phyloP scores from a whole-genome alignment of 2,888 invertebrate species.

The Melanotus villosus region DNA sequence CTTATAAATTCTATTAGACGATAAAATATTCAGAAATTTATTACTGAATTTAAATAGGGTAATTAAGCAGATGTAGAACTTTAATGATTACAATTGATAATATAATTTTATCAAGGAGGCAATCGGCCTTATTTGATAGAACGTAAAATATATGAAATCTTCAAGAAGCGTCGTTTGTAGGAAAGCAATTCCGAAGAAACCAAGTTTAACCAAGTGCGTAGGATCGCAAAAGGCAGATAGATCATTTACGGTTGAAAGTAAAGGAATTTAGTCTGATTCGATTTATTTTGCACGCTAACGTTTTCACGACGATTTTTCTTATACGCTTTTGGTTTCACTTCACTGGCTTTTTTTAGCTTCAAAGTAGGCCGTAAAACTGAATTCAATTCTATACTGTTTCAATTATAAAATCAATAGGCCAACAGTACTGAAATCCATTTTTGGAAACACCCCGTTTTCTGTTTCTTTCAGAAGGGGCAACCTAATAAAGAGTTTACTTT shows the following conservation, averaged over 20 bases:
- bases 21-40: too few species aligned
- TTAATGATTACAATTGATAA: too few species aligned
- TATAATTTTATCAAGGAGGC: not conserved
- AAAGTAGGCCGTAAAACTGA: conserved; percentile 42
- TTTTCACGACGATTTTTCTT: conserved; percentile 55
- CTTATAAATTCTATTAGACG: too few species aligned
- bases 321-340: conserved; percentile 56
- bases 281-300: conserved; percentile 59
- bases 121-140: conserved; percentile 17
- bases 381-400: conserved; percentile 36
- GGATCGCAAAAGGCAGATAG: conserved; percentile 54
- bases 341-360: conserved; percentile 48
- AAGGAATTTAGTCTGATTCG: conserved; percentile 60
- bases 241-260: conserved; percentile 58
- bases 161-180: conserved; percentile 28
- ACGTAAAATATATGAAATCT: conserved; percentile 19
- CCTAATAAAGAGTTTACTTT: too few species aligned
- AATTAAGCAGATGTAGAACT: too few species aligned
- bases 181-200: conserved; percentile 37
- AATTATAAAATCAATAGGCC: conserved; percentile 39
- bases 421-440: conserved; percentile 13
- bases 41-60: too few species aligned
- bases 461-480: too few species aligned
- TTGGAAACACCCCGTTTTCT: conserved; percentile 14
- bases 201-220: conserved; percentile 40